Base-by-base conservation (phyloP, 2,888 invertebrate genomes). In the Spicauda simplicius region DNA sequence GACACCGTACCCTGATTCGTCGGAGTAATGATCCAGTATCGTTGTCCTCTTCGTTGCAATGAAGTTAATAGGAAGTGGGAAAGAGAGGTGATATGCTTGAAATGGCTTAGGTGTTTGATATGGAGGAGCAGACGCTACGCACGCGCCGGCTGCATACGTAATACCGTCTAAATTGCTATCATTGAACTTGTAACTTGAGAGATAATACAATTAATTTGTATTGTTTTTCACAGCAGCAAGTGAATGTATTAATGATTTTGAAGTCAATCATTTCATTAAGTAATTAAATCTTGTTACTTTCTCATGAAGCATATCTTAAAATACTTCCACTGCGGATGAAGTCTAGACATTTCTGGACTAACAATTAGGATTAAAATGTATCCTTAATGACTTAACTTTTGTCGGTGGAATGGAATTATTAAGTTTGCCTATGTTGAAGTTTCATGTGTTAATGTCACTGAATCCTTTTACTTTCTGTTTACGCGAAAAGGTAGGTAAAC, bases 1-100 rank as follows among this genome's bases (percentile, higher is more conserved):
- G 92, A 91, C 92, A 91, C 91, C 87, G 80, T 91, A 87, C 90
- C 91, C 88, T 88, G 90, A 84, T 88, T 91, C 76, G 76, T 73
- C 76, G 81, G 25, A 25, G 76, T 73, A 74, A 74, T 87, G 88
- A 87, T 90, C 86, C 82, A 89, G 78, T 83, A 88, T 72, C 72
- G 77, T 67, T 77, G 76, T 89, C 84, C 74, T 78, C 79, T 62
- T 87, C 79, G 59, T 57, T 52, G 79, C 5, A 67, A 72, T 72
- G 69, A 62, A 0, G 41, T 8, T 61, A 63, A 16, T 12, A 48
- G 45, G 2, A 45, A 33, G 90, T 79, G 76, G 53, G 79, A 88
- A 73, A 48, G 81, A 79, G 87, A 88, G 74, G 76, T 70, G 20
- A 12, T 8, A 64, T 71, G 73, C 74, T 72, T 76, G 77, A 79